Base-by-base conservation (phyloP, 2,113 vertebrate species). In the Triplophysa rosa region DNA sequence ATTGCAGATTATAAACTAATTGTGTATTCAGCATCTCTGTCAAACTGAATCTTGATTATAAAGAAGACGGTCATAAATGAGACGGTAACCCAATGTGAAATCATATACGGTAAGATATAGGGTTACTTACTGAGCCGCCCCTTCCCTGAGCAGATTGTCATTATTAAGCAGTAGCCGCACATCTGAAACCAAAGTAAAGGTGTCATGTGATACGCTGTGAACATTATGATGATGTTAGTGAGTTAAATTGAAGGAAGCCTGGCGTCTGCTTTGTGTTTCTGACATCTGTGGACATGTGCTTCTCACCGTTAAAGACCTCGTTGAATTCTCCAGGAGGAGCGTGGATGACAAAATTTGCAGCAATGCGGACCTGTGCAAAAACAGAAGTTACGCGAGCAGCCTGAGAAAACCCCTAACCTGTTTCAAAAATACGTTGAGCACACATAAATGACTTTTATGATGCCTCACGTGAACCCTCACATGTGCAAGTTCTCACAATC, bases 301-400 rank as follows among this genome's bases (percentile, higher is more conserved):
- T 59, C 89, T 95, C 70, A 98, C 96, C 96, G 82, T 98, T 98
- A 88, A 98, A 98, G 45, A 98, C 96, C 92, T 98, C 96, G 85
- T 97, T 98, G 87, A 98, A 98, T 85, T 98, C 96, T 84, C 97
- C 97, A 68, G 96, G 97, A 33, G 97, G 97, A 82, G 97, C 94
- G 83, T 98, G 95, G 84, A 94, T 93, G 88, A 98, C 94, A 90
- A 99, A 98, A 85, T 95, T 96, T 78, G 95, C 93, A 87, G 95
- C 95, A 89, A 99, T 95, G 74, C 94, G 95, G 84, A 99, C 93
- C 97, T 93, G 85, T 79, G 88, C 76, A 26, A 17, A 70, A 12
- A 56, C 42, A 45, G 42, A 45, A 1, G 42, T 12, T 45, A 45
- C 2, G 2, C 12, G 42, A 10, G 49, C 49, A 16, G 54, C n/a